Evolutionary conservation across 2,113 vertebrate genomes (phyloP).

Genomic region (Periophthalmodon schlosseri): DNA sequence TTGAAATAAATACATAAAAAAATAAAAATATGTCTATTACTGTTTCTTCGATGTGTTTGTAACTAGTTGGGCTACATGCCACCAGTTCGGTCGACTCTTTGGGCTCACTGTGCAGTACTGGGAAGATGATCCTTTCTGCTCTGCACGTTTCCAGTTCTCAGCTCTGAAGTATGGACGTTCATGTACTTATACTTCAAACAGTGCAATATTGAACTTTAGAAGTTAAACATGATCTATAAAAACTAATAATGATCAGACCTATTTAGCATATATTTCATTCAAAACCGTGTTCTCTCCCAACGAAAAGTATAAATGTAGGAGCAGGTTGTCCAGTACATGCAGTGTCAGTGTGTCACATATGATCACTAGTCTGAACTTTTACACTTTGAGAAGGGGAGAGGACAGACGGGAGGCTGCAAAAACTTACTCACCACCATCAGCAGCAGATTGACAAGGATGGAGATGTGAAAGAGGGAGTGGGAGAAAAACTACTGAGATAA

Average conservation of each 20-base stretch:
- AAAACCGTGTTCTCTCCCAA: background rate
- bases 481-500: constrained; percentile 2
- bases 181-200: no score
- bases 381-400: constrained; percentile 20
- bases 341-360: constrained; percentile 31
- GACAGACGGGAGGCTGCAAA: constrained; percentile 29
- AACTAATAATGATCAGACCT: background rate
- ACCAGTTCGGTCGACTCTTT: no score
- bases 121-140: no score
- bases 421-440: constrained; percentile 45
- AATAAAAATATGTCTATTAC: no score
- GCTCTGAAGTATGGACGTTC: no score
- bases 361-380: constrained; percentile 54
- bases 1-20: no score
- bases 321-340: background rate
- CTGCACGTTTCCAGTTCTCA: no score
- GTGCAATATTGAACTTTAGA: no score
- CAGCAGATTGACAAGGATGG: constrained; percentile 39
- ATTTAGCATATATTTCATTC: background rate
- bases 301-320: background rate
- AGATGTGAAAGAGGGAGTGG: constrained; percentile 19
- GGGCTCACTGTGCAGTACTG: no score
- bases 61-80: no score
- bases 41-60: no score
- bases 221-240: no score